phyloP scores from a whole-genome alignment of 2,888 invertebrate genomes.

The Oligia strigilis region DNA sequence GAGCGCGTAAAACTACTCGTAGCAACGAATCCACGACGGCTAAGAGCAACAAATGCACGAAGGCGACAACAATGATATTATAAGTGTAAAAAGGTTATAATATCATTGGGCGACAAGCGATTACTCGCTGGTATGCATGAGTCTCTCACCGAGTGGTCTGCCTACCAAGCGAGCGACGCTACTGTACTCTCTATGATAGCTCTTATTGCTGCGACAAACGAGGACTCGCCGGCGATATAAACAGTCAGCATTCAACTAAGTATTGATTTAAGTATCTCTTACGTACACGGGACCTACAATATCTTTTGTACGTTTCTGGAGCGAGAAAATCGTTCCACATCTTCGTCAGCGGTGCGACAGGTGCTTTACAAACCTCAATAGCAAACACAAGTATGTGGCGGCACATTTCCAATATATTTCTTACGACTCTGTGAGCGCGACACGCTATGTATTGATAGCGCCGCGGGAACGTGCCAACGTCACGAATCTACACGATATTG shows the following conservation, averaged over 20 bases:
- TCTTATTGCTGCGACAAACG: background rate
- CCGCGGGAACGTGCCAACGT: constrained; percentile 32
- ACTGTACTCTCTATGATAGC: background rate
- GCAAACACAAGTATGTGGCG: background rate
- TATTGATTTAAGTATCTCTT: background rate
- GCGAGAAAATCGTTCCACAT: background rate
- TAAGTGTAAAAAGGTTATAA: no score
- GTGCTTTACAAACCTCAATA: background rate
- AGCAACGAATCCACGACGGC: no score
- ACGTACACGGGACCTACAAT: no score
- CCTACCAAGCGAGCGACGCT: no score
- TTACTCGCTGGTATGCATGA: background rate
- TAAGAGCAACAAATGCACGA: no score
- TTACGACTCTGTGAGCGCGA: constrained; percentile 19
- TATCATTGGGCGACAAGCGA: no score
- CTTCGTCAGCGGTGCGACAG: background rate
- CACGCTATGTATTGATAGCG: constrained; percentile 35
- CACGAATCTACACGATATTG: constrained; percentile 47
- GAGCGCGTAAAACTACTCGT: background rate
- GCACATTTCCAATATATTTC: constrained; percentile 23
- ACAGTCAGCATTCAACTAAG: background rate
- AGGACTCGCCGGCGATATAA: background rate
- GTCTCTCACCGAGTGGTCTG: no score
- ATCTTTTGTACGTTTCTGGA: background rate
- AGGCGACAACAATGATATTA: no score